Evolutionary conservation across 2,888 invertebrate species (phyloP).

Genomic region (Bibio marci): DNA sequence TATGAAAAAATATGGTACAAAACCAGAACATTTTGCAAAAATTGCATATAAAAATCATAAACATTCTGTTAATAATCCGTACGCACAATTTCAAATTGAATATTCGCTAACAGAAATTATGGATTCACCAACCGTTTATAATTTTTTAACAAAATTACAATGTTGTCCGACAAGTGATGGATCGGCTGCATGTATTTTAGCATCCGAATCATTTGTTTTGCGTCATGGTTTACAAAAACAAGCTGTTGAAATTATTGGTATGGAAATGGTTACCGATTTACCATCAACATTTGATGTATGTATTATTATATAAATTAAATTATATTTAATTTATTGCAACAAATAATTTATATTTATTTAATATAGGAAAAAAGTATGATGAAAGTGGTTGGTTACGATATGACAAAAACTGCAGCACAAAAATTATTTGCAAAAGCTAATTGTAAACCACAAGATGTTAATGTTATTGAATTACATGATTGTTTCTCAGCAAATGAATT

Average conservation of each 20-base stretch:
- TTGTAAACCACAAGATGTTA: no score
- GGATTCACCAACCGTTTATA: conserved; percentile 68
- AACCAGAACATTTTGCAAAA: conserved; percentile 84
- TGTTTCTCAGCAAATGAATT: conserved; percentile 97
- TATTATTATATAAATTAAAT: conserved; percentile 48
- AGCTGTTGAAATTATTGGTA: conserved; percentile 92
- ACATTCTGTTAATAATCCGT: conserved; percentile 92
- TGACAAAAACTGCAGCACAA: conserved; percentile 71
- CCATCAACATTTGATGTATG: conserved; percentile 66
- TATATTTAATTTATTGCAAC: background rate
- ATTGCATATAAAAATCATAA: conserved; percentile 96
- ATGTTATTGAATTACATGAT: conserved; percentile 93
- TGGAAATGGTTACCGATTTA: conserved; percentile 93
- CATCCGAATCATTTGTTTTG: conserved; percentile 79
- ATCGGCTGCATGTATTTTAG: conserved; percentile 83
- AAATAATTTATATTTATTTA: background rate
- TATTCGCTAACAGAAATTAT: conserved; percentile 82
- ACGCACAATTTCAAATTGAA: conserved; percentile 86
- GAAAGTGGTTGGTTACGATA: no score
- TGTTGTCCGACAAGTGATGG: conserved; percentile 99
- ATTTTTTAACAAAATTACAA: conserved; percentile 82
- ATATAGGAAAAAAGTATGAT: no score
- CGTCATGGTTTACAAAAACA: conserved; percentile 64
- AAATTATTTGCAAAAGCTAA: conserved; percentile 58
- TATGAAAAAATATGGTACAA: conserved; percentile 67